Conservation (phyloP, 2,888 invertebrate genomes). For the Sceliomorpha sp. region DNA sequence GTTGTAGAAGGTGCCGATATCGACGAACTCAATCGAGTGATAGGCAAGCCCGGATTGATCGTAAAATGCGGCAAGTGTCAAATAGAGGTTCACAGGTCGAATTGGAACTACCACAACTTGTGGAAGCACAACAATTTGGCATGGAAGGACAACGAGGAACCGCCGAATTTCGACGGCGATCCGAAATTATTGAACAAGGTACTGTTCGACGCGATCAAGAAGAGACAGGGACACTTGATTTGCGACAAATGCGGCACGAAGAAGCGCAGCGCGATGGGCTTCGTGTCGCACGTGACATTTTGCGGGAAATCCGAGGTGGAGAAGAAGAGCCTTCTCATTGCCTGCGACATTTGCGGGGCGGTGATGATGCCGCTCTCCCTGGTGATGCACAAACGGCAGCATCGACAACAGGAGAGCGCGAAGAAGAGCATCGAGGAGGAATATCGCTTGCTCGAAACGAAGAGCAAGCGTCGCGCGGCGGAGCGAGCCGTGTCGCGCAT, state of each 20-base stretch:
- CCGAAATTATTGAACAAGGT: conserved; percentile 80
- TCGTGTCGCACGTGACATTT: conserved; percentile 83
- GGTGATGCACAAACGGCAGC: conserved; percentile 82
- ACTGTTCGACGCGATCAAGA: conserved; percentile 80
- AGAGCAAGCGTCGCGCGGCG: conserved; percentile 79
- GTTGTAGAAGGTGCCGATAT: not conserved
- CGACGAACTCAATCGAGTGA: not conserved
- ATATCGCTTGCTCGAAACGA: conserved; percentile 46
- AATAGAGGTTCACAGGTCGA: conserved; percentile 70
- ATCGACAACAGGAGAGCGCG: conserved; percentile 71
- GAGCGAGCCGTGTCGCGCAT: conserved; percentile 75
- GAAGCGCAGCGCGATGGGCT: conserved; percentile 82
- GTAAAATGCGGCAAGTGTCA: conserved; percentile 82
- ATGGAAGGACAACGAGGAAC: conserved; percentile 82
- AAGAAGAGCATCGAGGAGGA: conserved; percentile 11
- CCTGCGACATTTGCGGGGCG: conserved; percentile 83
- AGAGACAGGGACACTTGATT: conserved; percentile 77
- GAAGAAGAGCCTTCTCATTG: conserved; percentile 74
- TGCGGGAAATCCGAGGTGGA: conserved; percentile 84
- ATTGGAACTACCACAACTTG: conserved; percentile 82
- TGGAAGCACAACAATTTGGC: conserved; percentile 82
- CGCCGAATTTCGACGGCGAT: conserved; percentile 82
- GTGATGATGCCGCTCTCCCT: conserved; percentile 83
- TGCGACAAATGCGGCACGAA: conserved; percentile 82
- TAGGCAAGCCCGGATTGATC: not conserved